Evolutionary conservation across 2,888 invertebrate genomes (phyloP).

Genomic region (Tromatobia lineatoria): DNA sequence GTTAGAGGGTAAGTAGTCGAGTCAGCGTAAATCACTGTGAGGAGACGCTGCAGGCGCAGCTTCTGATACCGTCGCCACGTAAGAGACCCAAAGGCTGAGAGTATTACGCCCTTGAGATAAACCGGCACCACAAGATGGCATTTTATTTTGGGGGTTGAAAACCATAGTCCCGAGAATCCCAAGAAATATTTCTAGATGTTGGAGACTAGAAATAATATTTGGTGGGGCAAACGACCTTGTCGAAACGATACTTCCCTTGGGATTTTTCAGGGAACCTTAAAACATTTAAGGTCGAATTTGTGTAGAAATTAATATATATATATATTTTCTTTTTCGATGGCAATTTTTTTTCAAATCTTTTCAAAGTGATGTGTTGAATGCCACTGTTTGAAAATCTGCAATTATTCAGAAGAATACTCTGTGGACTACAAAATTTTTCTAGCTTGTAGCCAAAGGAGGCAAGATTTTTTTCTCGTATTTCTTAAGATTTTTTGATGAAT

Average conservation of each 20-base stretch:
- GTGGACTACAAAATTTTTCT: too few species aligned
- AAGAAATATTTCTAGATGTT: background rate
- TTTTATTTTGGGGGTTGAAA: background rate
- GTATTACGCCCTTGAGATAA: slow-evolving; percentile 1
- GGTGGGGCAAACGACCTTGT: slow-evolving; percentile 41
- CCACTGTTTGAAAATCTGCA: too few species aligned
- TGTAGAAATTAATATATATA: too few species aligned
- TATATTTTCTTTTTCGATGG: too few species aligned
- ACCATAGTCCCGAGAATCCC: background rate
- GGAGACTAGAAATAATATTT: background rate
- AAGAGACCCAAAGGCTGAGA: background rate
- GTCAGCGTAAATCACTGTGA: slow-evolving; percentile 81
- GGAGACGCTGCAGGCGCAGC: slow-evolving; percentile 73
- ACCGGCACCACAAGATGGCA: background rate
- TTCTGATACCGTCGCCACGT: background rate
- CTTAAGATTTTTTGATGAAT: too few species aligned
- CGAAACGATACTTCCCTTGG: slow-evolving; percentile 1
- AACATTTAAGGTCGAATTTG: background rate
- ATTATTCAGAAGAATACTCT: too few species aligned
- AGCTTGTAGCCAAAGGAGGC: too few species aligned
- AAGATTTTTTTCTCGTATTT: too few species aligned
- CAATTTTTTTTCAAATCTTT: too few species aligned
- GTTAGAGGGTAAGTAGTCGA: slow-evolving; percentile 82
- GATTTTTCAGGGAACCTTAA: background rate
- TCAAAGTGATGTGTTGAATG: too few species aligned